Conservation (phyloP, 2,888 invertebrate genomes). For the Coleophora flavipennella region DNA sequence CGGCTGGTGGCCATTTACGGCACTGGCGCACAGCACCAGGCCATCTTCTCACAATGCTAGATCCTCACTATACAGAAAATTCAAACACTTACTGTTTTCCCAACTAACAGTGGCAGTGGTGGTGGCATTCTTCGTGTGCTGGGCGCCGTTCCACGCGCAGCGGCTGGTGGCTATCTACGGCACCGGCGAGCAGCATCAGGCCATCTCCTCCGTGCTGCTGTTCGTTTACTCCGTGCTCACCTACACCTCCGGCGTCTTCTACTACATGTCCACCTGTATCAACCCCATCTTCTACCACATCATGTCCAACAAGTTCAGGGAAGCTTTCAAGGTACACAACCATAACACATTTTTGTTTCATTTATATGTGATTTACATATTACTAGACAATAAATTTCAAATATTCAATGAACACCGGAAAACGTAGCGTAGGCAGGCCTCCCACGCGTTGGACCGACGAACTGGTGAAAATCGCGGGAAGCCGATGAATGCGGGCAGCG, state of each 20-base stretch:
- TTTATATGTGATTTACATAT: too few relatives aligned
- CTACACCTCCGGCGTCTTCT: constrained; percentile 89
- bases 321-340: constrained; percentile 95
- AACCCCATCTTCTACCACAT: constrained; percentile 95
- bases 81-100: constrained; percentile 3
- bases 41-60: too few relatives aligned
- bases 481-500: too few relatives aligned
- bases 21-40: constrained; percentile 56
- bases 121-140: constrained; percentile 90
- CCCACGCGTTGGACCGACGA: too few relatives aligned
- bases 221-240: constrained; percentile 80
- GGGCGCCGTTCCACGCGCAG: constrained; percentile 96
- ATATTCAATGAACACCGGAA: too few relatives aligned
- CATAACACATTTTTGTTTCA: too few relatives aligned
- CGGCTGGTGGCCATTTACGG: constrained; percentile 86
- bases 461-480: too few relatives aligned
- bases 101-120: constrained; percentile 83
- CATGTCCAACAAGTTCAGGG: constrained; percentile 94
- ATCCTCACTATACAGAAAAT: too few relatives aligned
- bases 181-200: constrained; percentile 52
- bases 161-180: constrained; percentile 86
- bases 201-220: constrained; percentile 55
- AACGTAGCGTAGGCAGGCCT: too few relatives aligned
- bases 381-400: too few relatives aligned
- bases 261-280: constrained; percentile 93